A percentile compares a stretch with the other conserved stretches of the same genome.
Evolutionary conservation across 2,888 invertebrate genomes (phyloP).

Genomic region (Acronicta aceris): DNA sequence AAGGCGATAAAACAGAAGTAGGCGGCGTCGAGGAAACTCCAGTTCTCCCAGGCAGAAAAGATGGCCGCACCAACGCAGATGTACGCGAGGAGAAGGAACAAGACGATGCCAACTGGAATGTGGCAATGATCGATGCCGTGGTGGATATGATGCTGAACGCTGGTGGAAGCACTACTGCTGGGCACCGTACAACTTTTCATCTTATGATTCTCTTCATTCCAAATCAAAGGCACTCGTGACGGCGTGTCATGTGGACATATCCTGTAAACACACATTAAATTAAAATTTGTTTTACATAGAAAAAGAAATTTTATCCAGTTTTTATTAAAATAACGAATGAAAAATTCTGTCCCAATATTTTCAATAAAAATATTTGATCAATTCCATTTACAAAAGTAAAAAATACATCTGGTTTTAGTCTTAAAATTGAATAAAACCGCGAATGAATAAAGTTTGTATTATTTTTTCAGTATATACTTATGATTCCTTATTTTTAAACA

Average conservation of each 20-base stretch:
- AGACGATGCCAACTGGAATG: constrained; percentile 87
- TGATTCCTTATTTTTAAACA: not conserved
- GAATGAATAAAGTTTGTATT: not conserved
- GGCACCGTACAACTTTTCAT: constrained; percentile 77
- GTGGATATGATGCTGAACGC: constrained; percentile 74
- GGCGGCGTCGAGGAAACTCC: constrained; percentile 94
- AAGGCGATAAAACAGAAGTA: constrained; percentile 96
- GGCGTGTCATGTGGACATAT: constrained; percentile 92
- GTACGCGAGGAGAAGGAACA: constrained; percentile 92
- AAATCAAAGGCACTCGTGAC: constrained; percentile 93
- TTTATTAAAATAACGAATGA: constrained; percentile 2
- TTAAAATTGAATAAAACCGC: not conserved
- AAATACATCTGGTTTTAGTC: not conserved
- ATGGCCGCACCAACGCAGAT: constrained; percentile 93
- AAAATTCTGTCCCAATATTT: constrained; percentile 5
- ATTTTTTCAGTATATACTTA: not conserved
- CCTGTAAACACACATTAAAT: constrained; percentile 62
- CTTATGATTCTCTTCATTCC: constrained; percentile 86
- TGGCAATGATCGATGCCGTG: constrained; percentile 80
- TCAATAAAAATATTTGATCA: constrained; percentile 7
- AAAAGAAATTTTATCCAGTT: not conserved
- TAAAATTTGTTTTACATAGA: constrained; percentile 4
- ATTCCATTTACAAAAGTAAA: constrained; percentile 15
- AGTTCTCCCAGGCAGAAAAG: constrained; percentile 94
- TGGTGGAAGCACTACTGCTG: constrained; percentile 77